Conservation (phyloP, 2,797 vertebrate species). For the Xenopus petersii region DNA sequence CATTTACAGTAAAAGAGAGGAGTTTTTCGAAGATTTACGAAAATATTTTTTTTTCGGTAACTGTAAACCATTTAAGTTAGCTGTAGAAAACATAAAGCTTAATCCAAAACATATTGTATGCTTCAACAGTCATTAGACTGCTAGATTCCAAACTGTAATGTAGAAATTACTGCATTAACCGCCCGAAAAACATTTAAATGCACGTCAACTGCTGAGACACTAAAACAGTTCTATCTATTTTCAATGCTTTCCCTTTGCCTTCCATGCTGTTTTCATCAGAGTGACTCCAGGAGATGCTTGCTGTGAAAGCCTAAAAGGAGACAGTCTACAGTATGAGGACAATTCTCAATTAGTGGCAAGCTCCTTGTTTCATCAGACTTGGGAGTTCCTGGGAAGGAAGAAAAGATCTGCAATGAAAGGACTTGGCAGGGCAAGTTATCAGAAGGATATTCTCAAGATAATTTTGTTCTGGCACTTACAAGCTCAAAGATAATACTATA, state of each 20-base stretch:
- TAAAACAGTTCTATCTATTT: conserved; percentile 44
- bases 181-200: conserved; percentile 44
- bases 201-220: conserved; percentile 46
- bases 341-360: conserved; percentile 37
- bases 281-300: conserved; percentile 42
- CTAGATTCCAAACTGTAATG: conserved; percentile 42
- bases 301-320: conserved; percentile 45
- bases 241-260: conserved; percentile 37
- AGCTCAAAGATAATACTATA: conserved; percentile 14
- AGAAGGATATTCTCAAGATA: conserved; percentile 16
- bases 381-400: conserved; percentile 23
- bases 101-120: conserved; percentile 43
- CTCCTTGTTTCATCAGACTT: conserved; percentile 26
- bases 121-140: conserved; percentile 40
- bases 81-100: conserved; percentile 34
- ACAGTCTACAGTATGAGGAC: conserved; percentile 37
- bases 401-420: conserved; percentile 8
- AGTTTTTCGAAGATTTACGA: conserved; percentile 7
- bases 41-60: conserved; percentile 22
- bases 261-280: conserved; percentile 48
- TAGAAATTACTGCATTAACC: conserved; percentile 47
- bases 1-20: conserved; percentile 5
- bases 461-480: conserved; percentile 6
- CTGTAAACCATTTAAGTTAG: conserved; percentile 33
- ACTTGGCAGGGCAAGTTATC: conserved; percentile 15